Percentiles rank a stretch among this genome's conserved stretches.
phyloP scores from a whole-genome alignment of 2,797 vertebrate species.

The Margarornis squamiger region DNA sequence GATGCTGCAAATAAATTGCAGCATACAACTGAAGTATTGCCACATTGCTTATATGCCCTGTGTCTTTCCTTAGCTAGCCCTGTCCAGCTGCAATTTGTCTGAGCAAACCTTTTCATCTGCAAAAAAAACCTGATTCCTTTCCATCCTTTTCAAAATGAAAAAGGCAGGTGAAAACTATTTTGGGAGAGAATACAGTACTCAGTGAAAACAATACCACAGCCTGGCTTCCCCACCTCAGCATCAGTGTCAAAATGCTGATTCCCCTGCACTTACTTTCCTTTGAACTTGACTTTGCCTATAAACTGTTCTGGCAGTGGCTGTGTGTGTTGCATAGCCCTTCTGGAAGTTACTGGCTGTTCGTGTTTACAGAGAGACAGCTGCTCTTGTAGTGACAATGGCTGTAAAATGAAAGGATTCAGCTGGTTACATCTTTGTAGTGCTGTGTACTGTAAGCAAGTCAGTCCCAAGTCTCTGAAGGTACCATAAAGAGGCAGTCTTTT shows the following conservation, averaged over 20 bases:
- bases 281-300: not conserved
- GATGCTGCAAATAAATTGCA: not conserved
- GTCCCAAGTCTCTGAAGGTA: not conserved
- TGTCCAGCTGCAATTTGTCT: not conserved
- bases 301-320: not conserved
- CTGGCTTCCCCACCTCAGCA: not conserved
- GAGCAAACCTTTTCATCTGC: not conserved
- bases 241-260: not conserved
- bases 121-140: not conserved
- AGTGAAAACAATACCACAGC: not conserved
- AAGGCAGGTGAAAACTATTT: not conserved
- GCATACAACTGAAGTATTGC: not conserved
- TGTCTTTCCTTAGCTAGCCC: not conserved
- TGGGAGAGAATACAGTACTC: not conserved
- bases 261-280: not conserved
- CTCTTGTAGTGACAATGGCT: not conserved
- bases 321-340: not conserved
- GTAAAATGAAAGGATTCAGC: constrained; percentile 16
- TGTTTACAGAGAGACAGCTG: not conserved
- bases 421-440: not conserved
- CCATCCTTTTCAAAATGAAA: not conserved
- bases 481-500: not conserved
- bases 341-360: not conserved
- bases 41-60: not conserved
- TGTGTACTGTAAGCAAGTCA: not conserved